Conservation (phyloP, 2,113 vertebrate genomes). For the Dicentrarchus labrax region DNA sequence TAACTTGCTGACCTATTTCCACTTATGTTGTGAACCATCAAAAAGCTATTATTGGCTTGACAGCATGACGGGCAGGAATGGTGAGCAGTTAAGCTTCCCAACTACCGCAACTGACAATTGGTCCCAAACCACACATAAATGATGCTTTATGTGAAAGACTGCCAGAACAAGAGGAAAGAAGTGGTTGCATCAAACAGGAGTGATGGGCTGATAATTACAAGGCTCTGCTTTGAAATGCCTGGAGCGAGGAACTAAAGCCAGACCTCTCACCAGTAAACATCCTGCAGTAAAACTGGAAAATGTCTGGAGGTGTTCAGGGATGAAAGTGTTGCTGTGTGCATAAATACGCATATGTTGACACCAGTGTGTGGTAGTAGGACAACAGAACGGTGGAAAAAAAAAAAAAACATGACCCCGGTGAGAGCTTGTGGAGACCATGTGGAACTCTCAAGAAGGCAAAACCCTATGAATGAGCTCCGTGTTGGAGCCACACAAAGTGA, state of each 20-base stretch:
- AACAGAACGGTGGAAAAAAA: slow-evolving; percentile 17
- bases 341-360: slow-evolving; percentile 13
- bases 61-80: slow-evolving; percentile 26
- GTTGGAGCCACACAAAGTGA: slow-evolving; percentile 75
- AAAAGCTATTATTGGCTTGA: slow-evolving; percentile 50
- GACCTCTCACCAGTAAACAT: slow-evolving; percentile 72
- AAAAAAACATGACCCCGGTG: slow-evolving; percentile 24
- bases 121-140: slow-evolving; percentile 17
- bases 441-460: slow-evolving; percentile 58
- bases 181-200: slow-evolving; percentile 30
- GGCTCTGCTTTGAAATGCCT: slow-evolving; percentile 53
- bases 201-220: slow-evolving; percentile 72
- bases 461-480: slow-evolving; percentile 60
- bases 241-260: slow-evolving; percentile 43
- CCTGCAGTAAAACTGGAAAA: slow-evolving; percentile 77
- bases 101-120: slow-evolving; percentile 19
- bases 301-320: slow-evolving; percentile 50
- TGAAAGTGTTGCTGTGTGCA: slow-evolving; percentile 34
- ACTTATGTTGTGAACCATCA: slow-evolving; percentile 49
- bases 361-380: slow-evolving; percentile 13
- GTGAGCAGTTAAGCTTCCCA: slow-evolving; percentile 11
- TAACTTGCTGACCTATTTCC: slow-evolving; percentile 44
- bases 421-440: slow-evolving; percentile 61
- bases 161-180: slow-evolving; percentile 55
- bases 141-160: slow-evolving; percentile 21